Evolutionary conservation across 2,113 vertebrate species (phyloP).

Genomic region (Microcebus griseorufus): DNA sequence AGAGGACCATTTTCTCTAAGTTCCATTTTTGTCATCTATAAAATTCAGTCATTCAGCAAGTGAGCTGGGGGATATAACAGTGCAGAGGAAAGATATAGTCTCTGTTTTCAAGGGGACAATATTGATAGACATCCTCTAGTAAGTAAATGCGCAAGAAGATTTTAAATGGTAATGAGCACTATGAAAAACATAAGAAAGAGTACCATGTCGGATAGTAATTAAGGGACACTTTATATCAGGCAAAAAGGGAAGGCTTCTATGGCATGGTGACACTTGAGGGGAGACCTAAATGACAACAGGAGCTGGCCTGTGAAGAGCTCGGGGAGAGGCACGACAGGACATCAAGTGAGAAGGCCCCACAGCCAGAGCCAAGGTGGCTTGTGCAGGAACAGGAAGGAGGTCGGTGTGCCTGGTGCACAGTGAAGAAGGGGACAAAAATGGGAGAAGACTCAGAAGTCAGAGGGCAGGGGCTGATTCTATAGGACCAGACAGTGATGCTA

Average conservation of each 20-base stretch:
- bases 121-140: not conserved
- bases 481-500: not conserved
- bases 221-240: not conserved
- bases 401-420: rapidly evolving
- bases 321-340: not conserved
- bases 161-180: not conserved
- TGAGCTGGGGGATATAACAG: not conserved
- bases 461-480: not conserved
- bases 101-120: not conserved
- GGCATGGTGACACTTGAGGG: not conserved
- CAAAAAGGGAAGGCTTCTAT: not conserved
- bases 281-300: not conserved
- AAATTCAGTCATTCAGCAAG: not conserved
- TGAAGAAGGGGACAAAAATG: not conserved
- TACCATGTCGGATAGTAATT: too few relatives aligned
- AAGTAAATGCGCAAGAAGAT: not conserved
- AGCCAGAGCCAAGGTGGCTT: not conserved
- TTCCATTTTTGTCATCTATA: not conserved
- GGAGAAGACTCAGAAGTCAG: not conserved
- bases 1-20: not conserved
- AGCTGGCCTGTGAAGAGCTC: not conserved
- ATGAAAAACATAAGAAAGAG: not conserved
- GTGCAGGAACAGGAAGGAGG: not conserved
- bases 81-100: not conserved
- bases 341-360: rapidly evolving